A percentile compares a stretch with the other conserved stretches of the same genome.
phyloP scores from a whole-genome alignment of 2,113 vertebrate species.

The Okapia johnstoni region DNA sequence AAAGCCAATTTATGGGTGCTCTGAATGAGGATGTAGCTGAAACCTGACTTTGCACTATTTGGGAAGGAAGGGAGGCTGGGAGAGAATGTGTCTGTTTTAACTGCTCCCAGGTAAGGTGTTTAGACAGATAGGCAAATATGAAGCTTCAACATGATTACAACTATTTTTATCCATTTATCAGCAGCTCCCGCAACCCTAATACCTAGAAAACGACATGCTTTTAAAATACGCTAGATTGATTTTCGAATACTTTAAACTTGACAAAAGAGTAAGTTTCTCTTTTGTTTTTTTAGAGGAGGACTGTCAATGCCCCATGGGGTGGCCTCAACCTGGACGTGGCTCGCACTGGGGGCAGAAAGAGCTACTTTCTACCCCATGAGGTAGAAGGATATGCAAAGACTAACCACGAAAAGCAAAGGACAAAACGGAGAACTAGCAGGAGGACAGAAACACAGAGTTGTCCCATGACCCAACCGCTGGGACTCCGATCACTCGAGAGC shows the following conservation, averaged over 20 bases:
- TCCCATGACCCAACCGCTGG: fast-evolving
- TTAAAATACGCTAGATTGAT: not conserved
- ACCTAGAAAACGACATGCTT: not conserved
- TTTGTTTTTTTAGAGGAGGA: not conserved
- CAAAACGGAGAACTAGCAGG: not conserved
- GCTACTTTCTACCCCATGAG: not conserved
- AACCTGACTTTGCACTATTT: fast-evolving
- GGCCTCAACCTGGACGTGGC: fast-evolving
- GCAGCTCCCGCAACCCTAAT: not conserved
- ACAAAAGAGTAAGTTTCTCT: not conserved
- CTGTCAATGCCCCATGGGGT: not conserved
- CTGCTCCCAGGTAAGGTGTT: not conserved
- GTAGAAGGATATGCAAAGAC: not conserved
- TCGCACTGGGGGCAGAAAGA: fast-evolving
- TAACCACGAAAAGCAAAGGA: not conserved
- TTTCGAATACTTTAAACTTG: not conserved
- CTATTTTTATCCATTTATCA: not conserved
- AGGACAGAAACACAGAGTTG: not conserved
- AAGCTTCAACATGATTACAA: not conserved
- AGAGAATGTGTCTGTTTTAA: not conserved
- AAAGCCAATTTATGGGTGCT: not conserved
- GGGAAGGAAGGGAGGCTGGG: not conserved
- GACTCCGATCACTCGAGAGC: not conserved
- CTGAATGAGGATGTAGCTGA: fast-evolving
- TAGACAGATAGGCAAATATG: fast-evolving